phyloP scores from a whole-genome alignment of 2,888 invertebrate genomes.

The Morpho helenor region DNA sequence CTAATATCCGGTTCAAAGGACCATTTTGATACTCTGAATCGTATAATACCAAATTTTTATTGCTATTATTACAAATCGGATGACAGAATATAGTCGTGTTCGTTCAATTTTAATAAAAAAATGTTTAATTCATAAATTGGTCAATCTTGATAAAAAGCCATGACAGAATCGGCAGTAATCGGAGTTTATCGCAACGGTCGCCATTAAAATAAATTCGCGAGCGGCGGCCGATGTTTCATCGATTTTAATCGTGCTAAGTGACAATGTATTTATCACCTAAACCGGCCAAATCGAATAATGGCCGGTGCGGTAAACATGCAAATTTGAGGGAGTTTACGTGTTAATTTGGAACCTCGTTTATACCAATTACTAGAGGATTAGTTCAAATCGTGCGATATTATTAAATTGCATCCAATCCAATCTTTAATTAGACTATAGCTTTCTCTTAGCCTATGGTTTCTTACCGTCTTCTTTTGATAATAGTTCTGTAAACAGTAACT shows the following conservation, averaged over 20 bases:
- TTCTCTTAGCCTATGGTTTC: too few relatives aligned
- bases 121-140: conserved; percentile 8
- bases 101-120: conserved; percentile 13
- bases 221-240: conserved; percentile 34
- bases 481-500: too few relatives aligned
- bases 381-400: conserved; percentile 1
- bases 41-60: too few relatives aligned
- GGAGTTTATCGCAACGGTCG: conserved; percentile 20
- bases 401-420: conserved; percentile 9
- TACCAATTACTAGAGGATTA: conserved; percentile 20
- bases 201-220: conserved; percentile 26
- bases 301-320: conserved; percentile 38
- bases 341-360: conserved; percentile 38
- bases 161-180: conserved; percentile 19
- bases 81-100: too few relatives aligned
- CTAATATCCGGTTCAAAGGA: too few relatives aligned
- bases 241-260: conserved; percentile 67
- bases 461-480: too few relatives aligned
- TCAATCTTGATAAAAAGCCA: conserved; percentile 22
- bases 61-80: too few relatives aligned
- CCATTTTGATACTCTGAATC: too few relatives aligned
- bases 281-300: conserved; percentile 41
- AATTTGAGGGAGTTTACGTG: conserved; percentile 34
- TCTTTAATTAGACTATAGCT: too few relatives aligned
- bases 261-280: conserved; percentile 62